A percentile compares a stretch with the other conserved stretches of the same genome.
These are phyloP conservation scores for Muscicapa adusta DNA, from an alignment of 2,113 vertebrate species.

Conservation along the genomic window DNA sequence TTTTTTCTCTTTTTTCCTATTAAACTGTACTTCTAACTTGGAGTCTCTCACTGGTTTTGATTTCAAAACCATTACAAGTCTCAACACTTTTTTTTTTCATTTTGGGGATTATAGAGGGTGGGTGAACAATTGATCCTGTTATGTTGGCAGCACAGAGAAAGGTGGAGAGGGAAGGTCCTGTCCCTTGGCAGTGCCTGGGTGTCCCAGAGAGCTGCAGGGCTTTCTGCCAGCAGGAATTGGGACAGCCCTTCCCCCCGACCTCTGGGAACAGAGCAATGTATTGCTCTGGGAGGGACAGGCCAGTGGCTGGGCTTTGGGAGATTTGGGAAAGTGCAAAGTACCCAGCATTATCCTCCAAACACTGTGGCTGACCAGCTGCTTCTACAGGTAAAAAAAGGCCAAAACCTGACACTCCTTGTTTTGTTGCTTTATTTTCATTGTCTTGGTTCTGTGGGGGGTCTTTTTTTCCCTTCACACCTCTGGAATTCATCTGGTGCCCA, in stretches of 20 bases:
- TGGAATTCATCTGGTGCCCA: neutral
- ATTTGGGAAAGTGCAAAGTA: neutral
- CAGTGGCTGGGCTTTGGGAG: neutral
- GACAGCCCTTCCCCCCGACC: neutral
- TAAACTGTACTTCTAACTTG: too few species aligned
- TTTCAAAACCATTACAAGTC: too few species aligned
- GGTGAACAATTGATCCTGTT: neutral
- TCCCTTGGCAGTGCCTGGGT: neutral
- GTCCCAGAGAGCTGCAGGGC: neutral
- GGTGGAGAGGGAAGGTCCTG: neutral
- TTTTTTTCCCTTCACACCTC: neutral
- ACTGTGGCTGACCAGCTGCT: neutral
- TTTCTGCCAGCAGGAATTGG: neutral
- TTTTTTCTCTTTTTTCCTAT: too few species aligned
- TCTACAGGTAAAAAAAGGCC: neutral
- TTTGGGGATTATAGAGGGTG: accelerated
- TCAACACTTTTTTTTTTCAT: neutral
- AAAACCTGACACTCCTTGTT: neutral
- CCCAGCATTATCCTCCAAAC: neutral
- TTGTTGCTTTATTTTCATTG: neutral
- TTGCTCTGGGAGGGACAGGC: neutral
- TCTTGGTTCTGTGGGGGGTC: too few species aligned
- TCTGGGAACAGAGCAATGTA: neutral
- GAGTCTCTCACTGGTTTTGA: too few species aligned
- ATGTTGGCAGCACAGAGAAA: neutral